Base-by-base conservation (phyloP, 2,113 vertebrate genomes). In the Poecilia latipinna region DNA sequence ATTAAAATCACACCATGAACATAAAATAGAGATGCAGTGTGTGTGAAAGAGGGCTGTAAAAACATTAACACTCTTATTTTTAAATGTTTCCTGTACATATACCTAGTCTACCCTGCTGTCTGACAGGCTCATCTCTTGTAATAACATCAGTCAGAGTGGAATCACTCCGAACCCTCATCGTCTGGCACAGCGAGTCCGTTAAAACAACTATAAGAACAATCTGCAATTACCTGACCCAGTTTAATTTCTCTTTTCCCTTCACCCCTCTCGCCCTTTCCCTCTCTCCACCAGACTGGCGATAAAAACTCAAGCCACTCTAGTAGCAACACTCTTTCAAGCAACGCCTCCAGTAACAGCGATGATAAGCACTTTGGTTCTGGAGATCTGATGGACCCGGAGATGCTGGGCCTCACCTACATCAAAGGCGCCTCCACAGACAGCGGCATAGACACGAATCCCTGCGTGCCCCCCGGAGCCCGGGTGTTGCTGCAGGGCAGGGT, bases 371-470 rank as follows among this genome's bases (percentile, higher is more conserved):
- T 97, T 62, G 97, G 96, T 72, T 98, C 97, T 0, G 97, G 96
- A 72, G 98, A 98, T 87, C 88, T 97, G 84, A 98, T 97, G 96
- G 97, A 98, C 75, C 95, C 96, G 0, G 98, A 98, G 77, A 90
- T 97, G 79, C 94, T 98, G 67, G 97, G 96, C 64, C 91, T 98
- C 74, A 97, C 96, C 0, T 97, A 97, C 72, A 96, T 97, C 83
- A 98, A 98, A 90, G 98, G 97, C 0, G 97, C 97, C 0, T 98
- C 98, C 13, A 97, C 98, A 0, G 98, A 99, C 93, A 98, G 97
- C 19, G 98, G 97, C 64, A 98, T 98, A 1, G 97, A 99, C 74
- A 98, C 98, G 0, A 94, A 96, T 62, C 97, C 96, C 3, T 98
- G 97, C 87, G 86, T 96, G 91, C 91, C 96, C 0, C 68, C 96